Conservation (phyloP, 2,888 invertebrate genomes). For the Apamea monoglypha region DNA sequence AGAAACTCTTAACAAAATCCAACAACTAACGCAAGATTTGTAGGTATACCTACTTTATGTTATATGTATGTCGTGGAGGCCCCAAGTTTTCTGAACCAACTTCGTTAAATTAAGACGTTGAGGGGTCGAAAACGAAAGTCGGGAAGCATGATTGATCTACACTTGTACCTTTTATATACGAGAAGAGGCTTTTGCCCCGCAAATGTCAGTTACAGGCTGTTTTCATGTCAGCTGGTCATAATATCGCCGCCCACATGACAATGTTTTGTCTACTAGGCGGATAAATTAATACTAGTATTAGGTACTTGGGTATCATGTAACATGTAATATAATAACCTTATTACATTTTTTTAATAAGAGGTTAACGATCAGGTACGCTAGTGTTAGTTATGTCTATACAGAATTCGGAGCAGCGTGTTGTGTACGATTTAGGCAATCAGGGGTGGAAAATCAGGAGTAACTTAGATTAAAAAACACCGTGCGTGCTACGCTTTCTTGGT, state of each 20-base stretch:
- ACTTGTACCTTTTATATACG: not conserved
- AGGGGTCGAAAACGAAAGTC: not conserved
- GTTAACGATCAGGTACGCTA: slow-evolving; percentile 25
- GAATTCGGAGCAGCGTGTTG: slow-evolving; percentile 41
- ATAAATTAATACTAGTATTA: not conserved
- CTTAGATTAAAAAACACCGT: slow-evolving; percentile 21
- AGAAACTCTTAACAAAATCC: not conserved
- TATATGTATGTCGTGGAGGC: not conserved
- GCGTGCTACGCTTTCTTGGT: slow-evolving; percentile 35
- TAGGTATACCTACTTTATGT: not conserved
- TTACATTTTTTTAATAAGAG: slow-evolving; percentile 41
- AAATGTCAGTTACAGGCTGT: not conserved
- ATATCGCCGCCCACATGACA: not conserved
- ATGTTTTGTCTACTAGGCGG: not conserved
- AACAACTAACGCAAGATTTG: not conserved
- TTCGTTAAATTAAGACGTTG: slow-evolving; percentile 3
- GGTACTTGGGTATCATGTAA: slow-evolving; percentile 15
- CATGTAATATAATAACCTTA: slow-evolving; percentile 27
- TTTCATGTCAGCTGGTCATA: not conserved
- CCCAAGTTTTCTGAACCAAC: slow-evolving; percentile 6
- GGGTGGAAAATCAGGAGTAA: slow-evolving; percentile 34
- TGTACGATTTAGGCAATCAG: slow-evolving; percentile 42
- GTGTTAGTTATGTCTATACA: slow-evolving; percentile 13
- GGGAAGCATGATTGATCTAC: not conserved
- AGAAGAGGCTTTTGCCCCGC: not conserved